Conservation (phyloP, 2,113 vertebrate genomes). For the Megaptera novaeangliae region DNA sequence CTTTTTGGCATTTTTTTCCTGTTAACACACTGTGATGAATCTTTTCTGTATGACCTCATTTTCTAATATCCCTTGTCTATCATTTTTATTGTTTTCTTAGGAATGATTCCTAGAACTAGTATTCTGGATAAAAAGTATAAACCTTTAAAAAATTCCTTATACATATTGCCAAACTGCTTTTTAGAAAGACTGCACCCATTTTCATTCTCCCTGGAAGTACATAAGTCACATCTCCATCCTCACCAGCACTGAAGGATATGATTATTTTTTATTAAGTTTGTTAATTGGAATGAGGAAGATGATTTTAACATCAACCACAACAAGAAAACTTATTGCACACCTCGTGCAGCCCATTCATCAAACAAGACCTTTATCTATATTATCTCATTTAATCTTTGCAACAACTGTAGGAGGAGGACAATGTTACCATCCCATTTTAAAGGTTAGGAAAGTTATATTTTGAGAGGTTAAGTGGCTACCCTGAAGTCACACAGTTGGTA, state of each 20-base stretch:
- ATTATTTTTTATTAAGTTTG: neutral
- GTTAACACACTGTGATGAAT: neutral
- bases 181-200: neutral
- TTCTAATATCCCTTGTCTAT: neutral
- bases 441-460: neutral
- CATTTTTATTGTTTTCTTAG: neutral
- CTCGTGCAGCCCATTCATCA: neutral
- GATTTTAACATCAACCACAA: neutral
- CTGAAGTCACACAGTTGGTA: neutral
- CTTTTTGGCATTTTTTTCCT: neutral
- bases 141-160: neutral
- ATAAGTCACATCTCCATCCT: neutral
- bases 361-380: neutral
- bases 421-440: neutral
- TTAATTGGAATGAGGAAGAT: neutral
- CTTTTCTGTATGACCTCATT: neutral
- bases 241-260: neutral
- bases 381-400: neutral
- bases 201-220: neutral
- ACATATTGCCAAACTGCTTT: neutral
- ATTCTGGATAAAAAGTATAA: neutral
- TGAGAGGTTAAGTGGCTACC: neutral
- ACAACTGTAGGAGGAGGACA: neutral
- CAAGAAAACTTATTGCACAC: neutral
- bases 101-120: neutral